Base-by-base conservation (phyloP, 2,797 vertebrate genomes). In the Acrocephalus scirpaceus region DNA sequence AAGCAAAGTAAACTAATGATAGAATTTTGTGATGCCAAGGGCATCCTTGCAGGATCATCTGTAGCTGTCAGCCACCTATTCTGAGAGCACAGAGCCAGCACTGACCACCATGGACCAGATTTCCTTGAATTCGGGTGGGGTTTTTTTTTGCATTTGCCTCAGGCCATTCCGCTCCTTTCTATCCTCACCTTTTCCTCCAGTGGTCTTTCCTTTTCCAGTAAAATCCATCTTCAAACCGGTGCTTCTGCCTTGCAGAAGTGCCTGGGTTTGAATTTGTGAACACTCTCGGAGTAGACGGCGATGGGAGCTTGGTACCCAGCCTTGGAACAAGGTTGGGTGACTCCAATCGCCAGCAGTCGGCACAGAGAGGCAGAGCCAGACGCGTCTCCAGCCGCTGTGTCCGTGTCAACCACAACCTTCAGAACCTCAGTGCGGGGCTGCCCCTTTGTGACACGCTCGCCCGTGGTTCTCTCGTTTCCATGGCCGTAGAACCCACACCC, bases 281-380 rank as follows among this genome's bases (percentile, higher is more conserved):
- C 2, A 0, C 58, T 96, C 25, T 91, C 87, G 13, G 92, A 92
- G 77, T 75, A 92, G 57, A 96, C 40, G 2, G 96, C 94, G 93
- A 93, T 48, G 0, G 95, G 74, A 34, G 50, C 38, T 21, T 13
- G 80, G 23, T 57, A 90, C 32, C 94, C 87, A 34, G 69, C 97
- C 95, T 73, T 47, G 57, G 67, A 88, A 88, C 26, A 18, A 58
- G 42, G n/a, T 30, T 7, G 53, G n/a, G 54, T 23, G 54, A 36
- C 44, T 58, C 44, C 54, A 25, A 2, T 36, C 21, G 12, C 54
- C 71, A 30, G n/a, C 42, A 44, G 32, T n/a, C 5, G 40, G 25
- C 30, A 34, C 30, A 40, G 30, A 74, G 42, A 47, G 54, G 42
- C 42, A 45, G 20, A 23, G 54, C 71, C 71, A 47, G 71, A 51